These are phyloP conservation scores for Drosophila atripex DNA, from an alignment of 2,888 invertebrate species.

Conservation along the genomic window DNA sequence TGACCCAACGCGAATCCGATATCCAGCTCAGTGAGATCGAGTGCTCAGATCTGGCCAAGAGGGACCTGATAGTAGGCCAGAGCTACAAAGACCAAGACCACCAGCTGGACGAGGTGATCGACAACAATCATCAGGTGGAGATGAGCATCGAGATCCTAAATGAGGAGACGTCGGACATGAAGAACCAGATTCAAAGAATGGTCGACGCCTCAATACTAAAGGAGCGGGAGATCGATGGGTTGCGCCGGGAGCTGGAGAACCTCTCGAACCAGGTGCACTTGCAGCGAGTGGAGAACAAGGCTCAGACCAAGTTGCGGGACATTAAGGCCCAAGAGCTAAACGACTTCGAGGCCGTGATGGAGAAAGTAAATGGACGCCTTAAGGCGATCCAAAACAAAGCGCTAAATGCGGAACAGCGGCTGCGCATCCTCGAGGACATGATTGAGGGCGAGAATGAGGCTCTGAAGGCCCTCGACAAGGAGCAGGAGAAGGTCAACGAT, in stretches of 20 bases:
- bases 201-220: slow-evolving; percentile 81
- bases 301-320: slow-evolving; percentile 59
- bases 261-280: slow-evolving; percentile 75
- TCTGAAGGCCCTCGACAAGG: slow-evolving; percentile 70
- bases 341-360: slow-evolving; percentile 52
- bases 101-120: slow-evolving; percentile 85
- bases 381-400: slow-evolving; percentile 73
- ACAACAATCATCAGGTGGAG: slow-evolving; percentile 85
- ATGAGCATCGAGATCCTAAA: slow-evolving; percentile 83
- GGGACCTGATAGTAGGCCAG: slow-evolving; percentile 81
- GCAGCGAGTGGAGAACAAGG: slow-evolving; percentile 80
- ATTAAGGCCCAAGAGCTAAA: slow-evolving; percentile 57
- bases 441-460: slow-evolving; percentile 78
- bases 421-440: slow-evolving; percentile 82
- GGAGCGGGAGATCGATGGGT: slow-evolving; percentile 81
- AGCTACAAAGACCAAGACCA: slow-evolving; percentile 84
- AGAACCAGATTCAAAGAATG: slow-evolving; percentile 81
- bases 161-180: slow-evolving; percentile 79
- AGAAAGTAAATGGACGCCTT: slow-evolving; percentile 68
- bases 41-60: slow-evolving; percentile 63
- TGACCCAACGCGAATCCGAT: slow-evolving; percentile 88
- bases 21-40: slow-evolving; percentile 86
- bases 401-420: slow-evolving; percentile 79
- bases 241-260: slow-evolving; percentile 81
- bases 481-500: slow-evolving; percentile 78